Percentiles rank a stretch among this genome's conserved stretches.
phyloP scores from a whole-genome alignment of 2,797 vertebrate species.

The Catharus ustulatus region DNA sequence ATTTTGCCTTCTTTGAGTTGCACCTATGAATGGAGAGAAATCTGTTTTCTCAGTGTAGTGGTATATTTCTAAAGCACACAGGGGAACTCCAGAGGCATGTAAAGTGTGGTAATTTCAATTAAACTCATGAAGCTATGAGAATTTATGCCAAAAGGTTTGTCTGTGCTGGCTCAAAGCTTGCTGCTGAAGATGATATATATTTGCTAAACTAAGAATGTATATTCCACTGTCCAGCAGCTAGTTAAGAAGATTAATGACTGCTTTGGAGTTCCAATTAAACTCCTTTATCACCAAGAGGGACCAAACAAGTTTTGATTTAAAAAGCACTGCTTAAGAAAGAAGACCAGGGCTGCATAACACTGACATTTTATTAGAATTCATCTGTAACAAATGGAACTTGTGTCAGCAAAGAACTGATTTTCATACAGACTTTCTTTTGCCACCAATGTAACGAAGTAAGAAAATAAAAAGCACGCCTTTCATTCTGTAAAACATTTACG shows the following conservation, averaged over 20 bases:
- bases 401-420: slow-evolving; percentile 99
- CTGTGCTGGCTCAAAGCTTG: not conserved
- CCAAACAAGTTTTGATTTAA: slow-evolving; percentile 3
- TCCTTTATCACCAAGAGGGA: slow-evolving; percentile 17
- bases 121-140: not conserved
- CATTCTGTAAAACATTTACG: slow-evolving; percentile 99
- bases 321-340: slow-evolving; percentile 67
- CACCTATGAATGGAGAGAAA: not conserved
- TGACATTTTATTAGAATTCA: slow-evolving; percentile 99
- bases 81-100: not conserved
- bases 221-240: slow-evolving; percentile 30
- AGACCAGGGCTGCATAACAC: slow-evolving; percentile 95
- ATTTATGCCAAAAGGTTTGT: not conserved
- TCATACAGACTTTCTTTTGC: slow-evolving; percentile 98
- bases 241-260: slow-evolving; percentile 59
- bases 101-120: not conserved
- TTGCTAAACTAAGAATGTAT: slow-evolving; percentile 20
- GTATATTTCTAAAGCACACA: not conserved
- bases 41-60: not conserved
- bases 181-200: not conserved
- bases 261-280: slow-evolving; percentile 43
- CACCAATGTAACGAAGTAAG: slow-evolving; percentile 99
- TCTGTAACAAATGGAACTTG: slow-evolving; percentile 99
- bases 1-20: not conserved
- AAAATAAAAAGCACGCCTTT: slow-evolving; percentile 99